Evolutionary conservation across 2,113 vertebrate genomes (phyloP), one percentile per base, ranked within the genome.

Genomic region (Chauna torquata): DNA sequence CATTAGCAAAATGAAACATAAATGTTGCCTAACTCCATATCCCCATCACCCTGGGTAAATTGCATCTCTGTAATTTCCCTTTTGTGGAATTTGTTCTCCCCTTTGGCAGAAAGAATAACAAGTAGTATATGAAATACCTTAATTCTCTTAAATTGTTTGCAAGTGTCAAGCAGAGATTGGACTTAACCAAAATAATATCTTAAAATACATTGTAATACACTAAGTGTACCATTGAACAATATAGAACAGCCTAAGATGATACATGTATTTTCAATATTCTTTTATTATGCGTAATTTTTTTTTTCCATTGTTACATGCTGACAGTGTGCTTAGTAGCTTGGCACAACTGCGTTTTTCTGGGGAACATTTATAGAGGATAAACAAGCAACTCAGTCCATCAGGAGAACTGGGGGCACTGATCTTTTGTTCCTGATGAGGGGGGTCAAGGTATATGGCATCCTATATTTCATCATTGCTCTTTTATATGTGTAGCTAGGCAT

Each of bases 171-270:
- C 45, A 66, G 74, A 65, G 45, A 89, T 55, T 92, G 62, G 32
- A 87, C 0, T 0, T 85, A 85, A 79, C 65, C 61, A 89, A 88
- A 97, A 85, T 66, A 58, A 45, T 36, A 17, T 28, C 62, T 87
- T 77, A 76, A 91, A 92, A 86, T 70, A 69, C n/a, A 74, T 77
- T 95, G 91, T 94, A 77, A 61, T 89, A n/a, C 42, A 64, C n/a
- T 40, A 62, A 30, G 16, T 34, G 44, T 77, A 78, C 58, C 24
- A 64, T 0, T 88, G 64, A 92, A 66, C 58, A 58, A 40, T 62
- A 55, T 32, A 58, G 62, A 85, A 49, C 59, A 74, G 15, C 16
- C 23, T 27, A 82, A 94, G 22, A 59, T n/a, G 79, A 28, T 64
- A 47, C 2, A 47, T 15, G 3, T 42, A 50, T 85, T 95, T 92